A percentile compares a stretch with the other conserved stretches of the same genome.
Evolutionary conservation across 2,888 invertebrate species (phyloP).

Genomic region (Sminthurides aquaticus): DNA sequence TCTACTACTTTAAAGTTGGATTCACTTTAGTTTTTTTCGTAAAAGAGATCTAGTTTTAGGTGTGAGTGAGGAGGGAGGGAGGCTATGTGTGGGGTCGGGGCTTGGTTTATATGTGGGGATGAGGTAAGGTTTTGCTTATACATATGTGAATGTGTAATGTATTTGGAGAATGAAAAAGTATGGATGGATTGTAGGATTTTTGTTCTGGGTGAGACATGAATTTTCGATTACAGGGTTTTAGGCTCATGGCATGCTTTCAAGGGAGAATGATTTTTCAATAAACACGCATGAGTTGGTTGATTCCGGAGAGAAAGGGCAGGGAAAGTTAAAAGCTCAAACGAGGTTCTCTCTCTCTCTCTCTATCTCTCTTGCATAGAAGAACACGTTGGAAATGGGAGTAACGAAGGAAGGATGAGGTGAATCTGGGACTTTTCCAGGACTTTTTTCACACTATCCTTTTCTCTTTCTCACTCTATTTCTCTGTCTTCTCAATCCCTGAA

Average conservation of each 20-base stretch:
- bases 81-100: neutral
- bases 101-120: neutral
- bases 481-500: neutral
- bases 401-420: slow-evolving; percentile 25
- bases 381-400: slow-evolving; percentile 30
- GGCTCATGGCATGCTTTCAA: slow-evolving; percentile 44
- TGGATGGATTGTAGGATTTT: slow-evolving; percentile 43
- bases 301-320: slow-evolving; percentile 40
- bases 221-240: slow-evolving; percentile 44
- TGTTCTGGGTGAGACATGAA: slow-evolving; percentile 44
- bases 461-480: slow-evolving; percentile 7
- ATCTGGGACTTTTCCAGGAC: slow-evolving; percentile 20
- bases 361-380: slow-evolving; percentile 23
- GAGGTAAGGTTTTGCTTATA: neutral
- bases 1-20: slow-evolving; percentile 17
- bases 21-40: slow-evolving; percentile 22
- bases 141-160: slow-evolving; percentile 16
- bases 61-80: neutral
- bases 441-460: slow-evolving; percentile 15
- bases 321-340: slow-evolving; percentile 43
- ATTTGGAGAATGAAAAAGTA: slow-evolving; percentile 39
- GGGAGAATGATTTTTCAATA: slow-evolving; percentile 44
- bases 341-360: no score
- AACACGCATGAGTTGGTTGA: slow-evolving; percentile 44
- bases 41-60: neutral